Conservation (phyloP, 2,797 vertebrate genomes). For the Gallinago solitaria region DNA sequence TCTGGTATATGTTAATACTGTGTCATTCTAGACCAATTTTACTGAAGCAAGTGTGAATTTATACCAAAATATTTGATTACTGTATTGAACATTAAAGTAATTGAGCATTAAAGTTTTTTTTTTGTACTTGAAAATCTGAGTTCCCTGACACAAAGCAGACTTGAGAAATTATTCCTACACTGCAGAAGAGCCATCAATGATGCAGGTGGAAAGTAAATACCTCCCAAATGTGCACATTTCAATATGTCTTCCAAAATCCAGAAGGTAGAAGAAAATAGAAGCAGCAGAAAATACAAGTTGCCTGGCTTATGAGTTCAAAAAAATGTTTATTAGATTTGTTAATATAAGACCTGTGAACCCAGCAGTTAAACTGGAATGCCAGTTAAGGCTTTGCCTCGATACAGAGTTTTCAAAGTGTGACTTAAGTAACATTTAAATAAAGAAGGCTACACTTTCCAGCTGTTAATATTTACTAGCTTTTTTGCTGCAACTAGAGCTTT, state of each 20-base stretch:
- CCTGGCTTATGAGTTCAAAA: not conserved
- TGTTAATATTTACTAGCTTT: not conserved
- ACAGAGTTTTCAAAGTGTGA: not conserved
- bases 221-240: not conserved
- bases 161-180: not conserved
- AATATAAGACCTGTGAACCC: not conserved
- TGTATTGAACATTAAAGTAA: not conserved
- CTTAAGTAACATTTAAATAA: not conserved
- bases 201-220: not conserved
- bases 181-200: not conserved
- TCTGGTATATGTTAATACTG: not conserved
- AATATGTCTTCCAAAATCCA: not conserved
- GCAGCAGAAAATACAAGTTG: not conserved
- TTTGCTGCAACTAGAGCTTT: not conserved
- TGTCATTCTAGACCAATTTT: not conserved
- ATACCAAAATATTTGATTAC: not conserved
- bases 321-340: not conserved
- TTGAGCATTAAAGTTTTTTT: not conserved
- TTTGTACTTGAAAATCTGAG: not conserved
- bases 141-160: not conserved
- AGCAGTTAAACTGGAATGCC: not conserved
- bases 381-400: not conserved
- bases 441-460: not conserved
- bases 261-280: not conserved
- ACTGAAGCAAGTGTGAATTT: not conserved